Conservation (phyloP, 2,797 vertebrate genomes). For the Premnoplex brunnescens region DNA sequence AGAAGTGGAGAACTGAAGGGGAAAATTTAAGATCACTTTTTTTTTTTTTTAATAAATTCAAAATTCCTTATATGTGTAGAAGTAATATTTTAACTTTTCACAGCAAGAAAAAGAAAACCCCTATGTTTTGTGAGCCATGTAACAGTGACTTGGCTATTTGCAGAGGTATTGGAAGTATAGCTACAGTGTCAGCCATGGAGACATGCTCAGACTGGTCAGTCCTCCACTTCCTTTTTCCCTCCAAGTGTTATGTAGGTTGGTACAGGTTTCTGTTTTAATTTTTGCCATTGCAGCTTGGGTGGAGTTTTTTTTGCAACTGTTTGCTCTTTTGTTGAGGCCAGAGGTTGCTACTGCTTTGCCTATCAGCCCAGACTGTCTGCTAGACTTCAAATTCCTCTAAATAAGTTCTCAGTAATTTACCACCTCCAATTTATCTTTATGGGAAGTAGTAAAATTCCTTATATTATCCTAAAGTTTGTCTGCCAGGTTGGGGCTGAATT, state of each 20-base stretch:
- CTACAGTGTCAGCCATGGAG: neutral
- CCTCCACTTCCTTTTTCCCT: neutral
- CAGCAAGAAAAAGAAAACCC: neutral
- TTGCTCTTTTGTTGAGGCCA: neutral
- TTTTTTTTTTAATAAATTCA: neutral
- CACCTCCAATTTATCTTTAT: neutral
- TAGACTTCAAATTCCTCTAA: neutral
- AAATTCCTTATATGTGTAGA: neutral
- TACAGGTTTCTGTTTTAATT: neutral
- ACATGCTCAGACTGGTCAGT: neutral
- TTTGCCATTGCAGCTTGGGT: neutral
- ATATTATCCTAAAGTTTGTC: neutral
- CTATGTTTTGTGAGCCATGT: neutral
- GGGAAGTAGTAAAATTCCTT: neutral
- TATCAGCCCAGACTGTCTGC: neutral
- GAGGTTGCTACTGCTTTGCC: neutral
- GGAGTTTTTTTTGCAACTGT: neutral
- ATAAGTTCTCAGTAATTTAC: neutral
- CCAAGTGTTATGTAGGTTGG: neutral
- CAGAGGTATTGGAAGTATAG: neutral
- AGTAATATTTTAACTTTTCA: neutral
- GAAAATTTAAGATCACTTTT: neutral
- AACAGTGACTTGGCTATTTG: neutral
- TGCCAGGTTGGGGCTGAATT: neutral
- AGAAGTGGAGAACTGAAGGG: neutral